Evolutionary conservation across 1,140 invertebrate genomes (phyloP), one percentile per base, ranked within the genome.

Genomic region (Lamellibrachia luymesi): DNA sequence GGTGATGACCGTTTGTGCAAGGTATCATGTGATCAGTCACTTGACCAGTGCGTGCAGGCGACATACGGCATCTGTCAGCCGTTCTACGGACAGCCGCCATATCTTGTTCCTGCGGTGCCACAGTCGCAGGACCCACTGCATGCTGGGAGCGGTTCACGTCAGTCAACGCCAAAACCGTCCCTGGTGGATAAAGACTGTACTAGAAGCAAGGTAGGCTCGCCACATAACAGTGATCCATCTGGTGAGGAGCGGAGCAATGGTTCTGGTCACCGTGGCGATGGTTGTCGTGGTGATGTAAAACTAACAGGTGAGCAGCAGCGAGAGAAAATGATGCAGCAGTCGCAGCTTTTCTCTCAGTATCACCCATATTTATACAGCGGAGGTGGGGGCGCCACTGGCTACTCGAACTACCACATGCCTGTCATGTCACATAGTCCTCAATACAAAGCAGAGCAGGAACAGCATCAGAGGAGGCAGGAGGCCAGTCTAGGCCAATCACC

Each of bases 61-160:
- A 80, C 64, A 22, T 80, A 80, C n/a, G 90, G 90, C 90, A 51
- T 93, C 17, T 93, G 91, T 92, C 92, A 92, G 95, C 97, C 97
- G 90, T 98, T 97, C 94, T 98, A 98, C 95, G 97, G 97, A 38
- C 97, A 98, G 95, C 96, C 98, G 94, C 97, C 97, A 17, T 98
- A 97, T 94, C 96, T 98, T 92, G 97, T 98, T 51, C 97, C 97
- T 2, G 97, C 97, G 93, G 97, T 98, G 4, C 97, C 97, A 92
- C 22, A 51, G 56, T 89, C 52, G n/a, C 91, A 92, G 51, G 64
- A 80, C 64, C 64, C 64, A 80, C 13, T 80, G 64, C 64, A 80
- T 80, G 64, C 13, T 80, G 64, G 64, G 64, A 80, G 64, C 64
- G 25, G 64, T 80, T 80, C 64, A 22, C 64, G 64, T 22, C 64